These are phyloP conservation scores for Xylota segnis DNA, from an alignment of 2,888 invertebrate genomes.

Conservation along the genomic window DNA sequence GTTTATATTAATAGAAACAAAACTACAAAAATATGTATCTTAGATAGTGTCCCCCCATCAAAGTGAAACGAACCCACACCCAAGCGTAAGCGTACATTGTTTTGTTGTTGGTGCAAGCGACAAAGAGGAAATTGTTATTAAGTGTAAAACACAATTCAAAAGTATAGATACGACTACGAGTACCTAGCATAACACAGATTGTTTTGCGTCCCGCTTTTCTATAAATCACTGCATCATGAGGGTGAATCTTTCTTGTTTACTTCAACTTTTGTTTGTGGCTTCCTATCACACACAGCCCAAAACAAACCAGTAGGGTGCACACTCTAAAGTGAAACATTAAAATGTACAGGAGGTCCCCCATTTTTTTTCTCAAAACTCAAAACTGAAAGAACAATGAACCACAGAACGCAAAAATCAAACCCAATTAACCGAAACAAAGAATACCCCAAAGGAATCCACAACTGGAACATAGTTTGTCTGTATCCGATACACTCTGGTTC, in stretches of 20 bases:
- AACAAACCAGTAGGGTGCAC: constrained; percentile 39
- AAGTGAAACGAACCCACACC: constrained; percentile 3
- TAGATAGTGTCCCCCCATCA: background rate
- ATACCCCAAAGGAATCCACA: constrained; percentile 1
- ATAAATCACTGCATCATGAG: constrained; percentile 36
- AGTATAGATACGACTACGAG: constrained; percentile 1
- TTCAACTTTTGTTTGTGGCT: background rate
- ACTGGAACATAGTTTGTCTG: constrained; percentile 33
- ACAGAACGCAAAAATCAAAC: constrained; percentile 52
- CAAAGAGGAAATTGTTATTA: constrained; percentile 50
- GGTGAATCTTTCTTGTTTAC: constrained; percentile 36
- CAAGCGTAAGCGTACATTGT: constrained; percentile 31
- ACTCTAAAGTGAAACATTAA: constrained; percentile 34
- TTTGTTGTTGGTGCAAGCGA: constrained; percentile 21
- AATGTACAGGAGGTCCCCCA: constrained; percentile 10
- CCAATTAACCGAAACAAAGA: constrained; percentile 55
- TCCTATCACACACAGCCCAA: background rate
- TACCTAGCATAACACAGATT: constrained; percentile 44
- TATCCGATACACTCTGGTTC: constrained; percentile 44
- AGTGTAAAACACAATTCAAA: constrained; percentile 31
- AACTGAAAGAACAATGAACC: constrained; percentile 51
- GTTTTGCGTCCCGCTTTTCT: constrained; percentile 63
- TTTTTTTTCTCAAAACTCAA: constrained; percentile 7
- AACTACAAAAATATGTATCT: constrained; percentile 31
- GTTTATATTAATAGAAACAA: constrained; percentile 61